These are phyloP conservation scores for Caenorhabditis parvicauda DNA, from an alignment of 2,888 invertebrate genomes.

Conservation along the genomic window DNA sequence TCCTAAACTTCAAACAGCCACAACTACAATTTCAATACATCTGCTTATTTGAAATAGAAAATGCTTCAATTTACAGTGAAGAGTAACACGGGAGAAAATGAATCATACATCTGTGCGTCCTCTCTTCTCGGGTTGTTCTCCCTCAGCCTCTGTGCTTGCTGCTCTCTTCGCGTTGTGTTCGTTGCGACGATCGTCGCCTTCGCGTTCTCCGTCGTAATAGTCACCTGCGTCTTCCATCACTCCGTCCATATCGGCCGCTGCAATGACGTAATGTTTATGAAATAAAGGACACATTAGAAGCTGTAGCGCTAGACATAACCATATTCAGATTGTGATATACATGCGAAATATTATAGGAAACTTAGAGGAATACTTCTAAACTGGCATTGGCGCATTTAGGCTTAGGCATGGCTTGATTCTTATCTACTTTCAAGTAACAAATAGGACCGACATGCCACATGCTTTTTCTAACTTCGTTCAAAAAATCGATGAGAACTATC, in stretches of 20 bases:
- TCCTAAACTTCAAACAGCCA: too few species aligned
- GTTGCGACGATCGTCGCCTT: slow-evolving; percentile 40
- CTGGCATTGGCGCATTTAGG: too few species aligned
- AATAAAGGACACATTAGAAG: too few species aligned
- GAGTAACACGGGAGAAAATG: neutral
- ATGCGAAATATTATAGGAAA: too few species aligned
- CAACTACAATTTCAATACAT: too few species aligned
- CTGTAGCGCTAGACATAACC: too few species aligned
- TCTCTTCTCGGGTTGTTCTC: slow-evolving; percentile 3
- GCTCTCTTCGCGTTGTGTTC: slow-evolving; percentile 40
- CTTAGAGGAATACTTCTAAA: too few species aligned
- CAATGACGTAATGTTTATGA: too few species aligned
- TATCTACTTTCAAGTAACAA: too few species aligned
- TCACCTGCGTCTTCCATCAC: slow-evolving; percentile 38
- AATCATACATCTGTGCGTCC: neutral
- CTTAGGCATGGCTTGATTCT: too few species aligned
- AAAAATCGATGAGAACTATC: neutral
- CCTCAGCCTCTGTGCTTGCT: slow-evolving; percentile 12
- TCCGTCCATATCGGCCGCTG: slow-evolving; percentile 42
- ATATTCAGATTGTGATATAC: too few species aligned
- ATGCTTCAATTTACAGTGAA: neutral
- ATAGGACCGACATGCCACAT: neutral
- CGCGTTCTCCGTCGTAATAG: slow-evolving; percentile 42
- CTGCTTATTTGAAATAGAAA: too few species aligned
- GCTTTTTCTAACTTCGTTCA: neutral